Conservation (phyloP, 2,888 invertebrate species). For the Dynastes tityus region DNA sequence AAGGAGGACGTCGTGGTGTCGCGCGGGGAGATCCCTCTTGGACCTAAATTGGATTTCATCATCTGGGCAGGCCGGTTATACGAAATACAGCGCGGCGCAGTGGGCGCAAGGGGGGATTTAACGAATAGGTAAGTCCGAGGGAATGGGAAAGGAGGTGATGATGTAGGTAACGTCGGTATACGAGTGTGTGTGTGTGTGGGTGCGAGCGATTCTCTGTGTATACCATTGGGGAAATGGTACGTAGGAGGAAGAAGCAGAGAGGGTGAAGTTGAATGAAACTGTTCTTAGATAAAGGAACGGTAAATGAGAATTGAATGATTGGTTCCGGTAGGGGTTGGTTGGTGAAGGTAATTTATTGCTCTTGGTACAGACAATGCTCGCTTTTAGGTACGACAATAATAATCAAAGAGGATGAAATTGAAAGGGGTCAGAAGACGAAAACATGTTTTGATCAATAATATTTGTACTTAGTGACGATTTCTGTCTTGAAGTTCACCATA, state of each 20-base stretch:
- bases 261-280: conserved; percentile 31
- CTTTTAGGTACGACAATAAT: conserved; percentile 2
- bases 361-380: conserved; percentile 7
- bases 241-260: conserved; percentile 2
- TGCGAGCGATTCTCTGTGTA: not conserved
- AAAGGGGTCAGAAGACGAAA: not conserved
- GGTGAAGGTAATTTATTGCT: conserved; percentile 27
- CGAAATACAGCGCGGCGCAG: conserved; percentile 8
- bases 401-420: conserved; percentile 10
- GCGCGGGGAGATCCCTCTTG: conserved; percentile 49
- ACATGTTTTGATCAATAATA: not conserved
- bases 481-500: too few relatives aligned
- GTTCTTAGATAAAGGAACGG: conserved; percentile 53
- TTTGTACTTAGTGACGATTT: too few relatives aligned
- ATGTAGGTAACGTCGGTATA: conserved; percentile 31
- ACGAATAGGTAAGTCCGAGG: conserved; percentile 62
- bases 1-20: conserved; percentile 58
- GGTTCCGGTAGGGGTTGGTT: conserved; percentile 12
- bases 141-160: conserved; percentile 59
- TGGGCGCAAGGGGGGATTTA: conserved; percentile 23
- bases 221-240: not conserved
- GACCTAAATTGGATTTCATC: conserved; percentile 69
- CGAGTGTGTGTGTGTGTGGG: conserved; percentile 1
- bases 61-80: conserved; percentile 57
- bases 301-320: conserved; percentile 52